Conservation (phyloP, 2,113 vertebrate genomes). For the Anser brachyrhynchus region DNA sequence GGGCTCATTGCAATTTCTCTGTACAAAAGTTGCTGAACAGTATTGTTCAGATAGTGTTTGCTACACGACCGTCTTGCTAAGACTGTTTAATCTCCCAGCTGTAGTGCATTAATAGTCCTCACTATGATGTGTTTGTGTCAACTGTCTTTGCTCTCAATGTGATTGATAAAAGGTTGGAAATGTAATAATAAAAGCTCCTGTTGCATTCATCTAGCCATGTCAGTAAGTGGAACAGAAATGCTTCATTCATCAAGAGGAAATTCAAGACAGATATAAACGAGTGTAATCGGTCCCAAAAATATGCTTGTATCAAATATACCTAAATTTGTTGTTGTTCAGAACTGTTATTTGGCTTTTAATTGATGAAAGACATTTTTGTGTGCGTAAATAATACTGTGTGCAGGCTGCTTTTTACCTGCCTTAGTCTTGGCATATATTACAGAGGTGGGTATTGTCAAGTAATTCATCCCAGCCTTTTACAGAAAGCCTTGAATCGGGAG, state of each 20-base stretch:
- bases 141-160: slow-evolving; percentile 43
- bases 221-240: slow-evolving; percentile 16
- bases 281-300: slow-evolving; percentile 53
- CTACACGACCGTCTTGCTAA: slow-evolving; percentile 4
- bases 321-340: slow-evolving; percentile 59
- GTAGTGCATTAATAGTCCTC: slow-evolving; percentile 30
- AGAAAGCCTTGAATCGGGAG: not conserved
- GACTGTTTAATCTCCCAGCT: slow-evolving; percentile 46
- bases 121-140: slow-evolving; percentile 5
- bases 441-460: slow-evolving; percentile 10
- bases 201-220: slow-evolving; percentile 40
- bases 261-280: slow-evolving; percentile 62
- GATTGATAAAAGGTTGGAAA: slow-evolving; percentile 43
- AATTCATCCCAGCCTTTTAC: not conserved
- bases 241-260: slow-evolving; percentile 57
- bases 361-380: slow-evolving; percentile 43
- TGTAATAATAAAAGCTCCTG: slow-evolving; percentile 12
- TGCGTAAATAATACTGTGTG: slow-evolving; percentile 50
- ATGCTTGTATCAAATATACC: slow-evolving; percentile 52
- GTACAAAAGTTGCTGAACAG: not conserved
- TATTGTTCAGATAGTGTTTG: not conserved
- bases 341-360: slow-evolving; percentile 65
- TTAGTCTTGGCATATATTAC: not conserved
- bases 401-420: slow-evolving; percentile 28
- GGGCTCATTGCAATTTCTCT: not conserved